Base-by-base conservation (phyloP, 2,888 invertebrate species). In the Caenorhabditis afra region DNA sequence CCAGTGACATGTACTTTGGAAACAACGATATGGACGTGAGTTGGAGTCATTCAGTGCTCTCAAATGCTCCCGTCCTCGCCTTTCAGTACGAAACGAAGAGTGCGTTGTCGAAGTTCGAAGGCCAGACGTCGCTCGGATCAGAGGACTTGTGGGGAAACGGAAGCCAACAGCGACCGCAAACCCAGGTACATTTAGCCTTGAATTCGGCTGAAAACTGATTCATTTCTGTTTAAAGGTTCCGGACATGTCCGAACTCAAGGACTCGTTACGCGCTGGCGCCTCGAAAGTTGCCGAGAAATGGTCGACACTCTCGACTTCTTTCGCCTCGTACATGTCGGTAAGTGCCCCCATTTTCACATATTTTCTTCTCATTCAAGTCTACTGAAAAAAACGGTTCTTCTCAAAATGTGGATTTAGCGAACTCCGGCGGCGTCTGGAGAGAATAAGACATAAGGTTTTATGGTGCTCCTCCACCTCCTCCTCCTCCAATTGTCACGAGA, bases 201-300 rank as follows among this genome's bases (percentile, higher is more conserved):
- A 61, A 41, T 7, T 37, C 2, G 11, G 11, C 55, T 45, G 0
- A 18, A n/a, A n/a, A n/a, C n/a, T n/a, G n/a, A n/a, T 29, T 29
- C 29, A 3, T 37, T 3, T n/a, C 47, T 37, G 18, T 53, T 57
- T 62, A 37, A 37, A 84, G 82, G 81, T 86, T 50, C 93, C 93
- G 0, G 97, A 99, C 91, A 93, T 99, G 79, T 95, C 97, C 85
- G 98, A 98, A 90, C 96, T 99, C 45, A 95, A 95, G 91, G 99
- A 99, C 92, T 96, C 96, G 83, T 96, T 99, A 41, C 94, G 95
- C 87, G 95, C 96, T 90, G 97, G 99, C 77, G 97, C 99, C 68
- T 96, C 96, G 84, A 95, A 95, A 92, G 97, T 99, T 81, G 98
- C 98, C 61, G 97, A 96, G n/a, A 95, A 95, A 89, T 92, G 99